Conservation (phyloP, 64 coral and sea anemone species). For the Montipora cactus region DNA sequence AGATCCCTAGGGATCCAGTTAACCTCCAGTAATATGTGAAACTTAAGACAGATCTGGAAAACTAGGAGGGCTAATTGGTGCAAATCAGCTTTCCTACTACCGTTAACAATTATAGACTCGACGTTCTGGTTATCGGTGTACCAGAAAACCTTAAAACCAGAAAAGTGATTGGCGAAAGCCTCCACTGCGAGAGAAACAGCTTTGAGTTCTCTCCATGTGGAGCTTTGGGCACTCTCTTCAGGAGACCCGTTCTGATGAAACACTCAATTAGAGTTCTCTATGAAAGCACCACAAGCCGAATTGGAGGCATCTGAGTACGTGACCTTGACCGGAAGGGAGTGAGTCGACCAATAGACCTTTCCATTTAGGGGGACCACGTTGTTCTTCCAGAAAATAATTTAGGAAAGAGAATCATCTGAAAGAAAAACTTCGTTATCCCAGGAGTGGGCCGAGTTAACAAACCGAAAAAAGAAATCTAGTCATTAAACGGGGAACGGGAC, state of each 20-base stretch:
- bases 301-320: slow-evolving; percentile 41
- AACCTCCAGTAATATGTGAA: background rate
- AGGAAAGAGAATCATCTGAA: background rate
- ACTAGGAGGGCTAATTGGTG: slow-evolving; percentile 24
- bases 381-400: slow-evolving; percentile 55
- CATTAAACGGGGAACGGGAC: background rate
- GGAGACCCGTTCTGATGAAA: background rate
- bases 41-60: slow-evolving; percentile 18
- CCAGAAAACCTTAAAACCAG: slow-evolving; percentile 40
- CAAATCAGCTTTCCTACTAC: slow-evolving; percentile 44
- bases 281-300: background rate
- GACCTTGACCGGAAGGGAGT: slow-evolving; percentile 37
- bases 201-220: background rate
- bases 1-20: too few relatives aligned
- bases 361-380: slow-evolving; percentile 27
- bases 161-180: background rate
- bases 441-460: background rate
- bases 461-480: slow-evolving; percentile 49
- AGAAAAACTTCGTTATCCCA: background rate
- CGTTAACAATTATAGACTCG: slow-evolving; percentile 35
- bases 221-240: slow-evolving; percentile 43
- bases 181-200: slow-evolving; percentile 6
- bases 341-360: background rate
- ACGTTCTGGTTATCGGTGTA: slow-evolving; percentile 62
- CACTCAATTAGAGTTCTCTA: background rate